Evolutionary conservation across 2,888 invertebrate genomes (phyloP), one percentile per base, ranked within the genome.

Genomic region (Aspidiotus rigidus): DNA sequence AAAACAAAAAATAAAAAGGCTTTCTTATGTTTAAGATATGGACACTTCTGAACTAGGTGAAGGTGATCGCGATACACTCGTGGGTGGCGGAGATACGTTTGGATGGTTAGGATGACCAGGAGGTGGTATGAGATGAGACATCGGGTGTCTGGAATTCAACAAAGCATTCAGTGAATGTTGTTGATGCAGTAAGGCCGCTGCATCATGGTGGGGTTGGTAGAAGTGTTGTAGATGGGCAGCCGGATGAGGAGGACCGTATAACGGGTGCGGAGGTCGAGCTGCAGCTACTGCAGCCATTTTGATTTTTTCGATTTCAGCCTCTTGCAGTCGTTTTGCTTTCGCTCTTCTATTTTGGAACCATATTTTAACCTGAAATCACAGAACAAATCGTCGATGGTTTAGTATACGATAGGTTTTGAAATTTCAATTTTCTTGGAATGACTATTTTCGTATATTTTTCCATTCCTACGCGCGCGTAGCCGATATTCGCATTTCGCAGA

Each of bases 241-340:
- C 64, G 73, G 74, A 67, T 74, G 75, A 28, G 73, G 74, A n/a
- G 74, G 74, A 53, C 75, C 75, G 74, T 75, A 76, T 69, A 75
- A 77, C 72, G 75, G 77, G 61, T 78, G 80, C 54, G 81, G 81
- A 61, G 83, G 77, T 75, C 82, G 74, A 1, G 82, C 82, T 71
- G 82, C 79, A 60, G 81, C 82, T n/a, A 84, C 82, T 8, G 84
- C 82, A 8, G 83, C 82, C 79, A 85, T 82, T 81, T 96, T 90
- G 77, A 93, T 80, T 78, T 94, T 93, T 79, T 95, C 94, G 74
- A 94, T 84, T 79, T 94, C 94, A 1, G 94, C 97, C 77, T 98
- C 96, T 80, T 96, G 95, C 7, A 97, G 84, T 28, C 98, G 83
- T 82, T 98, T 98, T 76, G 94, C 94, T 81, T 98, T 98, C 73